Conservation (phyloP, 2,113 vertebrate genomes). For the Sclerurus mexicanus region DNA sequence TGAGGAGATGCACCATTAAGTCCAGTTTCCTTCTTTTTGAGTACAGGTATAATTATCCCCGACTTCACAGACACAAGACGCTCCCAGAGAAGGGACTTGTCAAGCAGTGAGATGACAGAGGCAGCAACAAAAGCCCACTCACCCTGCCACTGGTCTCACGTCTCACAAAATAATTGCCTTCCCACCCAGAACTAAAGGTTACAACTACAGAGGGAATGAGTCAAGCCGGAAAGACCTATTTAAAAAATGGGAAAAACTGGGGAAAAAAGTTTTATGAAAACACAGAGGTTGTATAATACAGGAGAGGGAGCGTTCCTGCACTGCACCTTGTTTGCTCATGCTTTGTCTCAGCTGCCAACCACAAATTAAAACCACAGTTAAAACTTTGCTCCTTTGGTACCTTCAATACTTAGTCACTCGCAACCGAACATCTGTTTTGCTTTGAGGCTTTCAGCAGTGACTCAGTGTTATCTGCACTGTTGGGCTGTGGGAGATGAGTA, state of each 20-base stretch:
- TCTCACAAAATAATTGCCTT: background rate
- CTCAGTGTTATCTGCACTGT: conserved; percentile 8
- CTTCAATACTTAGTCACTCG: conserved; percentile 20
- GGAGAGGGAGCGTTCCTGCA: background rate
- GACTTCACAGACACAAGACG: background rate
- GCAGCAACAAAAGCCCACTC: background rate
- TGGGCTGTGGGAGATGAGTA: background rate
- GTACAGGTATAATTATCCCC: background rate
- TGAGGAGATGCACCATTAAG: background rate
- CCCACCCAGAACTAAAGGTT: conserved; percentile 35
- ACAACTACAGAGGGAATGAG: conserved; percentile 15
- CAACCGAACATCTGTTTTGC: conserved; percentile 31
- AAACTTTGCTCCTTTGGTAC: conserved; percentile 20
- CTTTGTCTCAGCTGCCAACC: background rate
- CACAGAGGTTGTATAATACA: background rate
- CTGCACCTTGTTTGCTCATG: background rate
- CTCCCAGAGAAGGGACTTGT: background rate
- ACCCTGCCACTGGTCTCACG: background rate
- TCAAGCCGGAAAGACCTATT: background rate
- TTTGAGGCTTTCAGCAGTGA: conserved; percentile 43
- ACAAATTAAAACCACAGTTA: background rate
- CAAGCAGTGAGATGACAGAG: background rate
- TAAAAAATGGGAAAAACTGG: background rate
- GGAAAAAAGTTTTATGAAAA: background rate
- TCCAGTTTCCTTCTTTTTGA: background rate